Evolutionary conservation across 2,888 invertebrate species (phyloP), one percentile per base, ranked within the genome.

Genomic region (Tromatobia lineatoria): DNA sequence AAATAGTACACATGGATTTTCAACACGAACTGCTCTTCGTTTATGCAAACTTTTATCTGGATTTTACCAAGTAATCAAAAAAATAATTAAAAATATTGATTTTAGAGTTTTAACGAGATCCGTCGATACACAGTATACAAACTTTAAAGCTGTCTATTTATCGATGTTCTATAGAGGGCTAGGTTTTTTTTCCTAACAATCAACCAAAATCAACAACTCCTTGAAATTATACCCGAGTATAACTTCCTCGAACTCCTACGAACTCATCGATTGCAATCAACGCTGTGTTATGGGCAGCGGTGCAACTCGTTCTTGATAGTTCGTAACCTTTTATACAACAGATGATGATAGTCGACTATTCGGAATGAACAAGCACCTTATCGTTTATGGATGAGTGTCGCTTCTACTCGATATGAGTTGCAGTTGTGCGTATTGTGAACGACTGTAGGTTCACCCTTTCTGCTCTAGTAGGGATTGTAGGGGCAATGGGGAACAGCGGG

Each of bases 301-400:
- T 47, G 66, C 50, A 29, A 47, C 34, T 45, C 45, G 38, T 20
- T 7, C 57, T 38, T 38, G 34, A 34, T 1, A 57, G 8, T 0
- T 20, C 25, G n/a, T n/a, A 29, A 29, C 4, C 3, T 77, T 47
- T 77, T 69, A 69, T 77, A 45, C 25, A 69, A 47, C 67, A 29
- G 59, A 69, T 77, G 57, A 77, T 67, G 77, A 59, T 47, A 59
- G 45, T 59, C 47, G 34, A 77, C 69, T 77, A 69, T 77, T 69
- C 47, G 47, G 57, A 77, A 69, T 25, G 45, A 67, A 69, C 29
- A 25, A 4, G 57, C 77, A 45, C 57, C 59, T 57, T 69, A 69
- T 77, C 59, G 59, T 47, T 54, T 45, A n/a, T 66, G 11, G 3
- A 42, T 66, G 25, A 75, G 54, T 67, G 38, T 23, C 13, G 42